Base-by-base conservation (phyloP, 2,797 vertebrate species). In the Perodicticus potto region DNA sequence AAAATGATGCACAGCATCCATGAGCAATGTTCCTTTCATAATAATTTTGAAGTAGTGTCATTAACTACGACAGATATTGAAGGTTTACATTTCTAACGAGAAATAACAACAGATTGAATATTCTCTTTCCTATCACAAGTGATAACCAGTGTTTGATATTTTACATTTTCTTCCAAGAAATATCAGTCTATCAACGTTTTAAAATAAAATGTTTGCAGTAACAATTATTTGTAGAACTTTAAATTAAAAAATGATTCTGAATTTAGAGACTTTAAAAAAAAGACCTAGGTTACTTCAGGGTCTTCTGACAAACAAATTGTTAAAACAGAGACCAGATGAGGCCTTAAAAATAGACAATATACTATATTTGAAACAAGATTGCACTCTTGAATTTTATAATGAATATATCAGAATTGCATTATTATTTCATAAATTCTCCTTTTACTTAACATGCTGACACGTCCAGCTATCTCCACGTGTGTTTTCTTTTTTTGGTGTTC, bases 41-140 rank as follows among this genome's bases (percentile, higher is more conserved):
- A 55, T 94, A 97, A 98, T 97, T 98, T 97, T 98, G 98, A 98
- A 98, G 98, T 98, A 98, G 98, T 98, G 98, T 98, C 98, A 99
- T 97, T 97, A 98, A 98, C 98, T 98, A 98, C 98, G 98, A 98
- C 99, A 99, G 98, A 96, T 97, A 98, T 96, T 94, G 97, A 98
- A 98, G 98, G 98, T 98, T 98, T 97, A 98, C 98, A 99, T 99
- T 99, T 99, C 99, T 98, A 98, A 99, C 98, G 98, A 99, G 98
- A 99, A 99, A 99, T 99, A 99, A 98, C 98, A 97, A 97, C 96
- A 96, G 93, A 92, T 97, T 98, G 98, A 98, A 97, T 98, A 97
- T 97, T 98, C 98, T 98, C 98, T 98, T 98, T 98, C 98, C 98
- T 98, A 98, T 98, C 98, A 98, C 98, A 98, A 98, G 98, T 98